phyloP scores from a whole-genome alignment of 2,113 vertebrate genomes.

The Callaeas wilsoni region DNA sequence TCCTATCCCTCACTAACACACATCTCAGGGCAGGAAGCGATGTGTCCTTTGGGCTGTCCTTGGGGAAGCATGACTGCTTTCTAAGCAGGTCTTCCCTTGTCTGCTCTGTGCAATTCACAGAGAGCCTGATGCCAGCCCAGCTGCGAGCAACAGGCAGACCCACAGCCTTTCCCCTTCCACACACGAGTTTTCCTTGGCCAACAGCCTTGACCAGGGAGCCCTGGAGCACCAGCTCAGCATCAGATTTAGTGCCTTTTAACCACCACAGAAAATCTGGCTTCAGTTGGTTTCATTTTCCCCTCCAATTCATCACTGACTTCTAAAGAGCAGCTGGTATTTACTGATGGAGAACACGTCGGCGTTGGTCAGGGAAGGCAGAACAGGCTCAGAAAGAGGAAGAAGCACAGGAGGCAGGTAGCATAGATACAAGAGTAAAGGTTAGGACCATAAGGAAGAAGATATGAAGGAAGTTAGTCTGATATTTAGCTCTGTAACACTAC shows the following conservation, averaged over 20 bases:
- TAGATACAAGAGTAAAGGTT: not conserved
- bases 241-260: not conserved
- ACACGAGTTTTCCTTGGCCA: accelerated
- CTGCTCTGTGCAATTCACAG: not conserved
- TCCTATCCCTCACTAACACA: not conserved
- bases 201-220: not conserved
- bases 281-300: accelerated
- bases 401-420: not conserved
- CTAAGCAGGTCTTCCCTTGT: not conserved
- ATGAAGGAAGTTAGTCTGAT: not conserved
- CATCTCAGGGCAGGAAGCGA: not conserved
- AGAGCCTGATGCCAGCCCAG: not conserved
- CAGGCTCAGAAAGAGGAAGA: not conserved
- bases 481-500: not conserved
- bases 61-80: not conserved
- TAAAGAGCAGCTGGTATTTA: not conserved
- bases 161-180: not conserved
- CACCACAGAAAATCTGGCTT: not conserved
- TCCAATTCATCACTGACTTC: not conserved
- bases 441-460: not conserved
- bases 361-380: not conserved
- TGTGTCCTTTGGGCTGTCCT: not conserved
- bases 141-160: accelerated
- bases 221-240: not conserved
- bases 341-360: not conserved